Evolutionary conservation across 2,113 vertebrate species (phyloP).

Genomic region (Perca schrenkii): DNA sequence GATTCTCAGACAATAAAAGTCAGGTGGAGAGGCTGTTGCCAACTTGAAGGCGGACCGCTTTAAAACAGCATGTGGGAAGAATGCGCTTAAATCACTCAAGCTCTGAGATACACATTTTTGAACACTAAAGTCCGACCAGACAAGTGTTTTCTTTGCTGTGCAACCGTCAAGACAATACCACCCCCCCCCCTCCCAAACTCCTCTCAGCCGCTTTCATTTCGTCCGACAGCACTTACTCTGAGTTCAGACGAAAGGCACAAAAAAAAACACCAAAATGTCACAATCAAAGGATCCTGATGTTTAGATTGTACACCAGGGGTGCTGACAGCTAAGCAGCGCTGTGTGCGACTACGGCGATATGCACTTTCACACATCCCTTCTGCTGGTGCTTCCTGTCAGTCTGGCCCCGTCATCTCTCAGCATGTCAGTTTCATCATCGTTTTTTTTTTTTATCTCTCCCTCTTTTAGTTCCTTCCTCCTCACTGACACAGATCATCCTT

Average conservation of each 20-base stretch:
- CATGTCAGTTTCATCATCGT: conserved; percentile 48
- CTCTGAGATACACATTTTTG: conserved; percentile 47
- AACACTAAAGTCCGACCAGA: conserved; percentile 47
- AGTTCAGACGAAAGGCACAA: conserved; percentile 50
- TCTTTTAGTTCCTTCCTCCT: conserved; percentile 32
- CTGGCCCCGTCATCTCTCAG: conserved; percentile 51
- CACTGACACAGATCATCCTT: conserved; percentile 35
- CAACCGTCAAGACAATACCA: background rate
- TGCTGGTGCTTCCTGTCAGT: conserved; percentile 59
- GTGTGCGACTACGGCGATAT: conserved; percentile 38
- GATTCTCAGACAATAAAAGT: conserved; percentile 34
- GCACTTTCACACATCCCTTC: conserved; percentile 49
- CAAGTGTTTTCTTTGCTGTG: conserved; percentile 59
- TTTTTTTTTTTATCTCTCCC: background rate
- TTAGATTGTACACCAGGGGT: conserved; percentile 61
- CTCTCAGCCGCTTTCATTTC: conserved; percentile 59
- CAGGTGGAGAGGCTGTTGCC: conserved; percentile 50
- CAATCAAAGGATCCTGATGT: conserved; percentile 68
- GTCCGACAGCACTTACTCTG: conserved; percentile 59
- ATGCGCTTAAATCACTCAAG: conserved; percentile 56
- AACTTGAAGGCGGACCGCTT: conserved; percentile 33
- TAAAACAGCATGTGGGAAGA: conserved; percentile 55
- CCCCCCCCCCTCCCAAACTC: background rate
- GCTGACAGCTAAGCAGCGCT: conserved; percentile 57
- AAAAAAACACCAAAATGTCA: conserved; percentile 40